Evolutionary conservation across 1,140 invertebrate genomes (phyloP), one percentile per base, ranked within the genome.

Genomic region (Agrypnia vestita): DNA sequence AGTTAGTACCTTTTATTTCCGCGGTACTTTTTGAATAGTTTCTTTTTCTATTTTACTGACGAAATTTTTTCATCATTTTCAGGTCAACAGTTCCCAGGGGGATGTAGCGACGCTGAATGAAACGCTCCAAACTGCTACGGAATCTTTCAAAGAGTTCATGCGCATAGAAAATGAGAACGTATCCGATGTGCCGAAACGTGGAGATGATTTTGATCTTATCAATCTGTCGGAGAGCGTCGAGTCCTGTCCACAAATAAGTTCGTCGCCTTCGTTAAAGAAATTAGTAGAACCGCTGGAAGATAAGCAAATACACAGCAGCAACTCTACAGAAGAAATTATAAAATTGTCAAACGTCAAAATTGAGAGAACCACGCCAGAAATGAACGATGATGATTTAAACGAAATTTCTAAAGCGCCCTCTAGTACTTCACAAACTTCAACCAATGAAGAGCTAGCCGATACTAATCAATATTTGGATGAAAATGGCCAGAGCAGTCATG

Each of bases 31-130:
- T 35, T 62, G 0, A n/a, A n/a, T n/a, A n/a, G n/a, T n/a, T n/a
- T n/a, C 3, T 11, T 3, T 19, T 3, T 62, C 3, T 62, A 17
- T n/a, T 3, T 62, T 19, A 35, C 59, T 62, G 11, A 35, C 4
- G 62, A 25, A 35, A 35, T 67, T 6, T 67, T 21, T 11, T 8
- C 6, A 25, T 51, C 21, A 19, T 53, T 35, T 72, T 49, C 25
- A 78, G 76, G 67, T 78, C 7, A 71, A 78, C 49, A 78, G 67
- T 13, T 71, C 62, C 7, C 13, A 59, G 11, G 76, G 76, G 25
- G 72, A 78, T 47, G 51, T 78, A 44, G 35, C 35, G 59, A 46
- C 76, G 12, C 44, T 78, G 15, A 53, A 78, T n/a, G 56, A 72
- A 61, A 47, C 76, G 0, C 49, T 78, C 3, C 47, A 71, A 35